A percentile compares a stretch with the other conserved stretches of the same genome.
Evolutionary conservation across 30 jellyfish, hydroid and myxozoan genomes (phyloP).

Genomic region (Sanderia malayensis): DNA sequence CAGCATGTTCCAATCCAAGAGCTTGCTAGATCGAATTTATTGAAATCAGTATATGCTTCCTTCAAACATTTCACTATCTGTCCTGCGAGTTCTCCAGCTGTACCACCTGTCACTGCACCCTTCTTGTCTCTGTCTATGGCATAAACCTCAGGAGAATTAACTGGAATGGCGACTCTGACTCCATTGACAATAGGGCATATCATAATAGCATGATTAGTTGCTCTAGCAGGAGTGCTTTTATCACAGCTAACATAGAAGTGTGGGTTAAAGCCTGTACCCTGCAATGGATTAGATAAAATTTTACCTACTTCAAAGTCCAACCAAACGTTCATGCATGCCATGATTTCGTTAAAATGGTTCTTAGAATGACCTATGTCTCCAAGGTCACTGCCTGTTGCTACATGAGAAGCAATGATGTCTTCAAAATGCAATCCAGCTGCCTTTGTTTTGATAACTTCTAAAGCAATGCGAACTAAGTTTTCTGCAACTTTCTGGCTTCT

Average conservation of each 20-base stretch:
- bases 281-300: conserved; percentile 4
- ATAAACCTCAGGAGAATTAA: neutral
- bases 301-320: neutral
- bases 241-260: conserved; percentile 13
- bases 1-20: conserved; percentile 8
- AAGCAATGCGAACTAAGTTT: conserved; percentile 11
- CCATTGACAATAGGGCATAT: conserved; percentile 4
- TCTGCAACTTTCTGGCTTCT: conserved; percentile 11
- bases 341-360: conserved; percentile 20
- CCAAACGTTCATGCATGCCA: conserved; percentile 34
- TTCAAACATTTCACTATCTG: neutral
- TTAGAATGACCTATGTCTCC: conserved; percentile 37
- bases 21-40: neutral
- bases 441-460: conserved; percentile 23
- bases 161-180: neutral
- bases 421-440: conserved; percentile 31
- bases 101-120: neutral
- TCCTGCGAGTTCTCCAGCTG: conserved; percentile 2
- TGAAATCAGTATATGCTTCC: neutral
- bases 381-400: conserved; percentile 20
- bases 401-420: conserved; percentile 16
- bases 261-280: neutral
- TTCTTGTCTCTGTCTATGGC: neutral
- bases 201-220: conserved; percentile 10
- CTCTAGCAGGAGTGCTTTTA: neutral